Evolutionary conservation across 2,888 invertebrate species (phyloP).

Genomic region (Sussaba pulchella): DNA sequence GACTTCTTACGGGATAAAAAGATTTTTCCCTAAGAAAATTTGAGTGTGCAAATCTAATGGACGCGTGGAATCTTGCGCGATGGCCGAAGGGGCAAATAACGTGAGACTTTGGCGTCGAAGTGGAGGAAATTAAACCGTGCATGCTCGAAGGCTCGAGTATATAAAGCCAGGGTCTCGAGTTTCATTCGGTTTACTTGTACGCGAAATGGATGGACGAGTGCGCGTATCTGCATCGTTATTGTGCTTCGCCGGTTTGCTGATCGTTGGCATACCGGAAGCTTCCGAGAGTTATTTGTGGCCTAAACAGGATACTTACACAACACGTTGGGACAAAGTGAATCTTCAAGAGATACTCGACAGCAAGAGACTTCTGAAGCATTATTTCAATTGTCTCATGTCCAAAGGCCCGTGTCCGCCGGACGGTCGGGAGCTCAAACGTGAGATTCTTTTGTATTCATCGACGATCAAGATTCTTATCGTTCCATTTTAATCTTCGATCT

Average conservation of each 20-base stretch:
- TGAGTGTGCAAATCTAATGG: too few relatives aligned
- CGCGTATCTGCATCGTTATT: slow-evolving; percentile 49
- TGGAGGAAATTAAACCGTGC: slow-evolving; percentile 36
- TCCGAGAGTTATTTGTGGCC: slow-evolving; percentile 69
- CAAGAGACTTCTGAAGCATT: slow-evolving; percentile 89
- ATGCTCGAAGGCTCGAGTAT: slow-evolving; percentile 30
- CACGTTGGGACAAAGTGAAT: slow-evolving; percentile 89
- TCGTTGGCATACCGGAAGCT: slow-evolving; percentile 35
- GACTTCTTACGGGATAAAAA: too few relatives aligned
- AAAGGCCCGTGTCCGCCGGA: slow-evolving; percentile 90
- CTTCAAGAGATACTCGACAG: slow-evolving; percentile 89
- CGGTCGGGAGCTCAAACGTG: slow-evolving; percentile 90
- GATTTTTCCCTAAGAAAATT: too few relatives aligned
- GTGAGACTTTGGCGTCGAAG: too few relatives aligned
- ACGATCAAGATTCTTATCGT: neutral
- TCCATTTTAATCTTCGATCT: neutral
- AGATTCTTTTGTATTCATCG: slow-evolving; percentile 80
- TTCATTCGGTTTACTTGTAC: slow-evolving; percentile 65
- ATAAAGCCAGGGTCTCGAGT: slow-evolving; percentile 63
- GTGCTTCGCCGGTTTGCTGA: slow-evolving; percentile 41
- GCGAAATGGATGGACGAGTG: slow-evolving; percentile 65
- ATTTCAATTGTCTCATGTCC: slow-evolving; percentile 89
- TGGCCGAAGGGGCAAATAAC: too few relatives aligned
- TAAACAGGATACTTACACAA: slow-evolving; percentile 81
- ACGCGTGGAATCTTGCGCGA: too few relatives aligned